Evolutionary conservation across 1,140 invertebrate species (phyloP), one percentile per base, ranked within the genome.

Genomic region (Drosophila serrata): DNA sequence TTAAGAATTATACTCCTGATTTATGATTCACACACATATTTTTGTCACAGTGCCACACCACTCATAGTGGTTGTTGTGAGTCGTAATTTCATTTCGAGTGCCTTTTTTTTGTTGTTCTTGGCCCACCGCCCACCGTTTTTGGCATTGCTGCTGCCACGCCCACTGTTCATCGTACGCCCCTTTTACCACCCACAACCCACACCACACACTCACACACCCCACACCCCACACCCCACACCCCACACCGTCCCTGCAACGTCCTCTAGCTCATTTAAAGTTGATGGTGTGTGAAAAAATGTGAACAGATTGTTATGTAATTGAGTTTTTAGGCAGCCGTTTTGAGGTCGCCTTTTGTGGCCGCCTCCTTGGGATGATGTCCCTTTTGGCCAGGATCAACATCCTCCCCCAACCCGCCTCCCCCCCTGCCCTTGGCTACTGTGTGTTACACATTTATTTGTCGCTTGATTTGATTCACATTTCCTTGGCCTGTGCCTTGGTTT

Each of bases 241-340:
- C 45, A n/a, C 24, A 19, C 15, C 17, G 33, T 37, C 17, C n/a
- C 19, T 49, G 48, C 12, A n/a, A 62, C 46, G 43, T 56, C 49
- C 24, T 29, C 57, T 46, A 78, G 90, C 86, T 92, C 90, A 92
- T 92, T 92, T 92, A 88, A 79, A 92, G 91, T 92, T 92, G 91
- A 92, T 91, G 90, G 91, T 92, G 90, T 92, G 86, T 92, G 82
- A 92, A 92, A 90, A 92, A 92, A 92, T 92, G 90, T 92, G 91
- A 92, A 92, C 91, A 92, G 91, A 92, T 92, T 92, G 90, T 92
- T 92, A 90, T 92, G 91, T 91, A 92, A 92, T 92, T 92, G 91
- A 92, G 91, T 92, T 92, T 92, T 90, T 91, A 90, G 82, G 81
- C 87, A 81, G 81, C 78, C 85, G 86, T 90, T 90, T 88, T 90